Base-by-base conservation (phyloP, 1,140 invertebrate genomes). In the Achatina immaculata region DNA sequence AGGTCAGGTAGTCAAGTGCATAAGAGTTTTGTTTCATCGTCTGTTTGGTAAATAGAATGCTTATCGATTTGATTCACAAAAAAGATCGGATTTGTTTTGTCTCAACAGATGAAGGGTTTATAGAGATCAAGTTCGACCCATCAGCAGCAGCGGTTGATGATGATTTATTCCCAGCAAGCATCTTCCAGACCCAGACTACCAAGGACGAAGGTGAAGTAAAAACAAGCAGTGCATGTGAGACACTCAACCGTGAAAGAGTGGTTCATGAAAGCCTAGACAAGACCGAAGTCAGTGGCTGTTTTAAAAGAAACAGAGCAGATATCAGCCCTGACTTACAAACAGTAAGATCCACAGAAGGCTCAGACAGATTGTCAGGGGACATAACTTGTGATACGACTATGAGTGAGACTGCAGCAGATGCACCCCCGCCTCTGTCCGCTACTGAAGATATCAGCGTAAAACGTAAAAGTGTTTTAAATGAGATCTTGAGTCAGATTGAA, bases 111-210 rank as follows among this genome's bases (percentile, higher is more conserved):
- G 86, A 87, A 78, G 86, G 84, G 34, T 89, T 89, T 48, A 88
- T 89, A 58, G 88, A 89, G 71, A 82, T 89, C 9, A 85, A 80
- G 16, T 36, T 88, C 45, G 83, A 88, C 36, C 79, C 84, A 28
- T 55, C 66, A 21, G 78, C 78, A 34, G 58, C 77, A 3, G 73
- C 71, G 3, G 66, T 62, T 43, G 79, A 83, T 9, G 88, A 89
- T 83, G 84, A 88, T 11, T 51, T 88, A 36, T 89, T 88, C 79
- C 86, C 87, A 36, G 86, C 86, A 7, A 85, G 84, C 68, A 86
- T 89, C 31, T 89, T 89, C 79, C 40, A 45, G 19, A 66, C 45
- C 36, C 9, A 66, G 36, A n/a, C n/a, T 40, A 21, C 6, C 21
- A 40, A 21, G 4, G 6, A 42, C 42, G 38, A 42, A 42, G 4